Evolutionary conservation across 2,797 vertebrate genomes (phyloP).

Genomic region (Coregonus suidteri): DNA sequence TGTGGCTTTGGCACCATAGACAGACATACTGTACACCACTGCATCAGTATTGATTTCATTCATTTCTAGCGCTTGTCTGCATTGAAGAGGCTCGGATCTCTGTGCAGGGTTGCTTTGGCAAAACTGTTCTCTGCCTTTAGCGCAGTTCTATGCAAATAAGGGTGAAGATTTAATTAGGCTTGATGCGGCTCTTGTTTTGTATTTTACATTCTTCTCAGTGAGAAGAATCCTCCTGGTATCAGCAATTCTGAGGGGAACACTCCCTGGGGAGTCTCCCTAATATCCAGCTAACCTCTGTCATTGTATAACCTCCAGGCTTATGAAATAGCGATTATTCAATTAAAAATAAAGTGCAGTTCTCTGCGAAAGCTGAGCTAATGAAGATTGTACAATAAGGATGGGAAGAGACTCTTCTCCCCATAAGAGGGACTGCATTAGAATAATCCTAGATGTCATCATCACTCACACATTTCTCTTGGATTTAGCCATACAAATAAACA

Average conservation of each 20-base stretch:
- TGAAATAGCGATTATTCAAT: not conserved
- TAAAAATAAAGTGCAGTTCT: not conserved
- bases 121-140: not conserved
- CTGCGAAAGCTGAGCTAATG: not conserved
- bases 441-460: too few species aligned
- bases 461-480: too few species aligned
- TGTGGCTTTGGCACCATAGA: not conserved
- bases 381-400: not conserved
- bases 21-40: not conserved
- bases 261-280: not conserved
- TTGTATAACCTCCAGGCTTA: constrained; percentile 3
- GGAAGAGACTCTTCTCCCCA: not conserved
- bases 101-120: not conserved
- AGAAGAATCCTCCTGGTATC: not conserved
- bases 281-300: not conserved
- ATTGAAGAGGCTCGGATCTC: not conserved
- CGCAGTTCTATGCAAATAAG: not conserved
- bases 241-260: not conserved
- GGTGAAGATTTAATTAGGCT: not conserved
- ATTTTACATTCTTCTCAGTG: not conserved
- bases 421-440: too few species aligned
- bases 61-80: not conserved
- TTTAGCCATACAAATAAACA: too few species aligned
- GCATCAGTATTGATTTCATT: not conserved
- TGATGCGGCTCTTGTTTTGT: not conserved